Evolutionary conservation across 1,140 invertebrate genomes (phyloP), one percentile per base, ranked within the genome.

Genomic region (Hycleus cichorii): DNA sequence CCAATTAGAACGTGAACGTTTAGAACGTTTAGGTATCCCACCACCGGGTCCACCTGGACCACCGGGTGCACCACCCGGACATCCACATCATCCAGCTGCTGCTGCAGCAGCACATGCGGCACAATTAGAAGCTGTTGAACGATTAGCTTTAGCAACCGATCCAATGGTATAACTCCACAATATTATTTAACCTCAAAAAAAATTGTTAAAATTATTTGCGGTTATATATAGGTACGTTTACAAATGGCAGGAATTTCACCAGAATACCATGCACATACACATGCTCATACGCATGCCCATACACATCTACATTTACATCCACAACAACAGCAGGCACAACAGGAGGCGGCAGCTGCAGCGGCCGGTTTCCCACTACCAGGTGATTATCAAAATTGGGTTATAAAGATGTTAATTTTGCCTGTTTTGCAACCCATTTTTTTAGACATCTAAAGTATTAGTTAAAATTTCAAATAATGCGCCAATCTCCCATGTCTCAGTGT

Each of bases 261-360:
- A 57, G 87, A 86, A 75, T 89, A 87, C 74, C 88, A 89, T 72
- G 86, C 87, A 64, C 88, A 90, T 73, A 87, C 86, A 54, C 90
- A 92, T 74, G 88, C 88, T 49, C 88, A 91, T 76, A 89, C 89
- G 65, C 92, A 94, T 79, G 89, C 91, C 67, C 92, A 95, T 80
- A 90, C 89, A 64, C 90, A 92, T 80, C 85, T 92, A 71, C 90
- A 93, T 78, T 82, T 92, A 71, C 89, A 91, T 78, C 87, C 86
- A 66, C 87, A 87, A 72, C 87, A 88, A 77, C 88, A 90, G 74
- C 84, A 85, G 71, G 86, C 84, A 59, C 82, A 83, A 74, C 82
- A 85, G 71, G 83, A 85, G 64, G 67, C 80, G 74, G 68, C 81
- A 77, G 72, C 81, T 76, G 68, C 78, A 78, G 74, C 76, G 60